Percentiles rank a stretch among this genome's conserved stretches.
phyloP scores from a whole-genome alignment of 1,140 invertebrate species.

The Akabosia matsudoensis region DNA sequence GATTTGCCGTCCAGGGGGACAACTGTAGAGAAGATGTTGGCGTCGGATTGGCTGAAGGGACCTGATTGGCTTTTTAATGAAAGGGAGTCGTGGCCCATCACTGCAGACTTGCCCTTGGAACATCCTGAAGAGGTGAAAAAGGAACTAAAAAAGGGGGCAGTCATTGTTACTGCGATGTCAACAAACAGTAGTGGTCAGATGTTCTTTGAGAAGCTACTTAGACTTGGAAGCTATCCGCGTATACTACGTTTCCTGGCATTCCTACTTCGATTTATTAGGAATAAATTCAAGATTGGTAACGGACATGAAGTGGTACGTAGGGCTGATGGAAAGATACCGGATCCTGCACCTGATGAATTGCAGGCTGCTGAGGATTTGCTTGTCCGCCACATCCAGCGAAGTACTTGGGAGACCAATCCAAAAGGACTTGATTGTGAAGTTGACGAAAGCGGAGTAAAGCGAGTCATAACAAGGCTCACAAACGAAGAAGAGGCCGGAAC shows the following conservation, averaged over 20 bases:
- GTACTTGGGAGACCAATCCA: background rate
- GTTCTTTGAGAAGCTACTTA: background rate
- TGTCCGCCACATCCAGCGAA: background rate
- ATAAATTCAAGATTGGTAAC: background rate
- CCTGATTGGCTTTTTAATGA: background rate
- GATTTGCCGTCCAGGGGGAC: background rate
- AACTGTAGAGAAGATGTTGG: background rate
- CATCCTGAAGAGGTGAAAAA: constrained; percentile 28
- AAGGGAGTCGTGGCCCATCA: background rate
- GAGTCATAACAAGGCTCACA: background rate
- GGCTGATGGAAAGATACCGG: background rate
- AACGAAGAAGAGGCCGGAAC: background rate
- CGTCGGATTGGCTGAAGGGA: background rate
- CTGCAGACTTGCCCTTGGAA: constrained; percentile 32
- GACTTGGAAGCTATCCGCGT: background rate
- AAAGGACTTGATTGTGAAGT: background rate
- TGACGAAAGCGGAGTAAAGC: background rate
- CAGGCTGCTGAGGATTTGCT: background rate
- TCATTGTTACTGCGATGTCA: background rate
- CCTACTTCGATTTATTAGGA: background rate
- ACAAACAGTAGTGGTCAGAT: background rate
- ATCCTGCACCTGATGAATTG: background rate
- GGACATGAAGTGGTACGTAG: background rate
- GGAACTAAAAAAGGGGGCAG: constrained; percentile 34
- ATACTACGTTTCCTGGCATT: background rate